Base-by-base conservation (phyloP, 2,113 vertebrate species). In the Acrocephalus kingi region DNA sequence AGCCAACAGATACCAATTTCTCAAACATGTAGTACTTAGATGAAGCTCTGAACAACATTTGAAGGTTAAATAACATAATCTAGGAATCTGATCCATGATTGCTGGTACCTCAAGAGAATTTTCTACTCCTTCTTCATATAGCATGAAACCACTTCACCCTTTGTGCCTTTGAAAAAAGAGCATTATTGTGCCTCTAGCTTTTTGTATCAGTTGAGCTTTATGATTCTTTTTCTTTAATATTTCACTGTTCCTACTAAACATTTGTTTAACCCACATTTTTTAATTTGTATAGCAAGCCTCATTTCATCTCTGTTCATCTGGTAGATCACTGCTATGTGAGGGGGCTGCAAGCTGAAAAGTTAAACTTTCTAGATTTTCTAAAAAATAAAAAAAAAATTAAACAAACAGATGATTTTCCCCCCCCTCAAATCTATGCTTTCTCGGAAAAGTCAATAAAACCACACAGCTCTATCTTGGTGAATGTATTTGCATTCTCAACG, bases 341-440 rank as follows among this genome's bases (percentile, higher is more conserved):
- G 33, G 48, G 64, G 64, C 64, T 96, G 68, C 17, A 81, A 75
- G 13, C 15, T 45, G 18, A 71, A 74, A 88, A 93, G 43, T 64
- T 73, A 71, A 88, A 75, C 52, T 69, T 94, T 45, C 71, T 59
- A 76, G 21, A 59, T 90, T 86, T 93, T 87, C 80, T 93, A 78
- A 88, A 94, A 90, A 67, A 28, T 35, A 74, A 88, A 84, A 8
- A 39, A 56, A 39, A 56, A 92, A 78, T 43, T 0, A 86, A 86
- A 66, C 6, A 89, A 87, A 16, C 11, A 83, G 35, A 35, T 19
- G 2, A 37, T 33, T 17, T 5, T 51, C 14, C 8, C 35, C 2
- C 27, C 37, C 15, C 2, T 18, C 8, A 64, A 85, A 73, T 64
- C 75, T 89, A 15, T 91, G 39, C 22, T 37, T 93, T 87, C 51